Conservation (phyloP, 2,113 vertebrate genomes). For the Antechinus stuartii region DNA sequence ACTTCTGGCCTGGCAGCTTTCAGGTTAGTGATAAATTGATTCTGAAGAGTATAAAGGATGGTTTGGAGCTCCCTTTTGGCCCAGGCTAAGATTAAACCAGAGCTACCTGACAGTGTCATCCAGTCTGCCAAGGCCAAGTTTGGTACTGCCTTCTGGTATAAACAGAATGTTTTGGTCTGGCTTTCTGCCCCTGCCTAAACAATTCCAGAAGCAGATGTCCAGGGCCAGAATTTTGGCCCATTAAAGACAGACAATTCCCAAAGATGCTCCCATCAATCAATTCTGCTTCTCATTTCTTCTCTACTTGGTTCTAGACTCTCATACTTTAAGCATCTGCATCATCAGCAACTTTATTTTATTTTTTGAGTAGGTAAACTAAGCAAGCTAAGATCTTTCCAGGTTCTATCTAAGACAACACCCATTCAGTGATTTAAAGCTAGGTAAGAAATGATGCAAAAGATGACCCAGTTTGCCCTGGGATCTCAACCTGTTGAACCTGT, state of each 20-base stretch:
- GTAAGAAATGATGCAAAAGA: too few relatives aligned
- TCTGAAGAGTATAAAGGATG: not conserved
- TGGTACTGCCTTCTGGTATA: not conserved
- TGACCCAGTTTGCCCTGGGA: not conserved
- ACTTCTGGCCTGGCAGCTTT: not conserved
- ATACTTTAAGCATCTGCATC: not conserved
- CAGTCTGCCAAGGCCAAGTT: not conserved
- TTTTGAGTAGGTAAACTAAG: too few relatives aligned
- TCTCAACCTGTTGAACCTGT: not conserved
- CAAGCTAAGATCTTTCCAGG: too few relatives aligned
- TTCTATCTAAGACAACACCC: too few relatives aligned
- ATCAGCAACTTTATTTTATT: too few relatives aligned
- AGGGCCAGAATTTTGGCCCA: not conserved
- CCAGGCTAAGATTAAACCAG: not conserved
- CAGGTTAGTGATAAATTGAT: not conserved
- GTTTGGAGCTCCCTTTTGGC: not conserved
- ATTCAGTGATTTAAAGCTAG: too few relatives aligned
- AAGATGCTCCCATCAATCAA: not conserved
- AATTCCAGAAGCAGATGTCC: not conserved
- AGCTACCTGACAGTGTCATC: not conserved
- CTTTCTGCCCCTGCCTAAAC: not conserved
- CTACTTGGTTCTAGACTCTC: not conserved
- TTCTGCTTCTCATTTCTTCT: not conserved
- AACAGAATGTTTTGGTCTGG: not conserved
- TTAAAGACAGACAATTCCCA: too few relatives aligned